Evolutionary conservation across 1,140 invertebrate species (phyloP), one percentile per base, ranked within the genome.

Genomic region (Cydia splendana): DNA sequence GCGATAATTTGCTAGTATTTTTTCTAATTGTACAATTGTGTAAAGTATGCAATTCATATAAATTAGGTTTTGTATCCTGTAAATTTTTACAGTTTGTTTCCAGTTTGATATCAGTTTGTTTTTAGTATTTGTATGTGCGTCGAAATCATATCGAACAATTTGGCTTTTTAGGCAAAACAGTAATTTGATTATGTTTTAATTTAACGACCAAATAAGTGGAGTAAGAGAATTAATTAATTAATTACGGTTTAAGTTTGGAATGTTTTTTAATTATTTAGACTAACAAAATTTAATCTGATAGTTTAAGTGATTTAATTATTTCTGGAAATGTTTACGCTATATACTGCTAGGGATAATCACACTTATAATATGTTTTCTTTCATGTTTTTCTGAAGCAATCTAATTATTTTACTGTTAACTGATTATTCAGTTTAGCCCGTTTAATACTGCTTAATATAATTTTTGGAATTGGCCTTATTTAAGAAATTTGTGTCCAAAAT

Each of bases 161-260:
- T 84, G 81, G 81, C 81, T 84, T 81, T 73, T 83, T 83, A 83
- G 81, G 79, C 42, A 77, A 80, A 57, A 77, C 75, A 80, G 57
- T 78, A 75, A 74, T 73, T 57, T 62, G 74, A 65, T 42, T n/a
- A 15, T 77, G 34, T 77, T 78, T 76, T 38, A 80, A 77, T 77
- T 79, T 62, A 78, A 75, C 75, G 80, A 81, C 78, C 78, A 80
- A 81, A 84, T 82, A 80, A 77, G 73, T 79, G 76, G 75, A 79
- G 75, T 80, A 79, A 76, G 51, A 75, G 76, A 74, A 28, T 57
- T 24, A 24, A 24, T 57, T 24, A 24, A 24, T 24, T 84, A 76
- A 9, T 30, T 81, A 82, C 78, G 79, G 15, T 18, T 71, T 73
- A 9, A 45, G 34, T 24, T 20, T 69, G 48, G 28, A 76, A 71